Evolutionary conservation across 2,797 vertebrate genomes (phyloP), one percentile per base, ranked within the genome.

Genomic region (Sebastes minor): DNA sequence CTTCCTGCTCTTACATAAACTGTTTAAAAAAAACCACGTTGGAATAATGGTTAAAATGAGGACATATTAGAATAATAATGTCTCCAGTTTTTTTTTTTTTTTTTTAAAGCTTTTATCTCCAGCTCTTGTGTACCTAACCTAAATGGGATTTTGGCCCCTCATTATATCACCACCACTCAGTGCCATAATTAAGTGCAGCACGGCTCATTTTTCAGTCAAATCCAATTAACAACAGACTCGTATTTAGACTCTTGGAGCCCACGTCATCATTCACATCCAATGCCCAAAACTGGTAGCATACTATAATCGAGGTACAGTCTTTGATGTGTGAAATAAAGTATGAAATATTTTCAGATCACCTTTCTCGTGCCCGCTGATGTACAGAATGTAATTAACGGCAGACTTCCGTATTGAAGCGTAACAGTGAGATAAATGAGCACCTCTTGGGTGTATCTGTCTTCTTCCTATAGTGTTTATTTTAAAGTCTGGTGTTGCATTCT

Each of bases 111-210:
- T 76, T 64, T 89, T 82, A 88, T 91, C 82, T 86, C 71, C 69
- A 65, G 28, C 84, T 62, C 68, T 74, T 84, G 85, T 90, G 80
- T 80, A 89, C 73, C 78, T 79, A 66, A 85, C 84, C 74, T 77
- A 74, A 93, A 91, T 89, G 69, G 78, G 86, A 91, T 88, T 87
- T 82, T 60, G 60, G 82, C 81, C 74, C 63, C 77, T 86, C 71
- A 71, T 89, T 89, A 85, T 86, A 78, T 88, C 76, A 84, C 56
- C 70, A 14, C 22, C 67, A 25, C 81, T 88, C 77, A 46, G 46
- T 38, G 63, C 38, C 28, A 76, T 86, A 89, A 93, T 92, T 77
- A 86, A 90, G 73, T 65, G 77, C 82, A 71, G 71, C 72, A 13
- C 23, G 70, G 64, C 71, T 86, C 71, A 77, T 80, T 82, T 89